These are phyloP conservation scores for Nephila pilipes DNA, from an alignment of 1,140 invertebrate species.

Conservation along the genomic window DNA sequence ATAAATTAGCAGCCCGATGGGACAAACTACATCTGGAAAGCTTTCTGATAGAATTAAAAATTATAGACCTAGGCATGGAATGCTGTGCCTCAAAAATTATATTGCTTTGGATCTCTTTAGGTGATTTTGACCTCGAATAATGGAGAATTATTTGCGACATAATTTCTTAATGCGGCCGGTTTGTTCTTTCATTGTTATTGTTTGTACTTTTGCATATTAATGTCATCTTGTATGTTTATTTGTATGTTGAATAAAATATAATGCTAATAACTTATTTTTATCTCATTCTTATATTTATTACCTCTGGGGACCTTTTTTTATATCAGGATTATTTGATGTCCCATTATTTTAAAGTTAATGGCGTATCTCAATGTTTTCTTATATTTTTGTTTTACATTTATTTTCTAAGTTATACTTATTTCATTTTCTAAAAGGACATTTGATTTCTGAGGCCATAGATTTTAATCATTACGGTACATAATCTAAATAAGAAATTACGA, in stretches of 20 bases:
- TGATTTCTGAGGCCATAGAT: no score
- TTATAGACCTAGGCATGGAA: neutral
- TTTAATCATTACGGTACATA: no score
- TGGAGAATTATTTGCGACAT: neutral
- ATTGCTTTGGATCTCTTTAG: neutral
- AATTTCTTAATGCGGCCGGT: neutral
- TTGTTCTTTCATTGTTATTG: neutral
- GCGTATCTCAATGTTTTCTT: no score
- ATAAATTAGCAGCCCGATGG: slow-evolving; percentile 53
- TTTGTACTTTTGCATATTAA: neutral
- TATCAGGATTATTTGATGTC: neutral
- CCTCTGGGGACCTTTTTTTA: neutral
- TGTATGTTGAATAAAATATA: neutral
- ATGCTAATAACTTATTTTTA: neutral
- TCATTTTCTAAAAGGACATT: no score
- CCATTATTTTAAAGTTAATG: no score
- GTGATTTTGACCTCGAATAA: neutral
- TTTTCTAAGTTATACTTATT: no score
- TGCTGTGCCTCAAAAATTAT: slow-evolving; percentile 9
- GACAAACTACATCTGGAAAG: slow-evolving; percentile 42
- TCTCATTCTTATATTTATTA: neutral
- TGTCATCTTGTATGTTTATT: neutral
- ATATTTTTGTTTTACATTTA: no score
- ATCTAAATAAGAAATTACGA: no score
- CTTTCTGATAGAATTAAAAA: slow-evolving; percentile 36